Conservation (phyloP, 2,113 vertebrate genomes). For the Cephalophus harveyi region DNA sequence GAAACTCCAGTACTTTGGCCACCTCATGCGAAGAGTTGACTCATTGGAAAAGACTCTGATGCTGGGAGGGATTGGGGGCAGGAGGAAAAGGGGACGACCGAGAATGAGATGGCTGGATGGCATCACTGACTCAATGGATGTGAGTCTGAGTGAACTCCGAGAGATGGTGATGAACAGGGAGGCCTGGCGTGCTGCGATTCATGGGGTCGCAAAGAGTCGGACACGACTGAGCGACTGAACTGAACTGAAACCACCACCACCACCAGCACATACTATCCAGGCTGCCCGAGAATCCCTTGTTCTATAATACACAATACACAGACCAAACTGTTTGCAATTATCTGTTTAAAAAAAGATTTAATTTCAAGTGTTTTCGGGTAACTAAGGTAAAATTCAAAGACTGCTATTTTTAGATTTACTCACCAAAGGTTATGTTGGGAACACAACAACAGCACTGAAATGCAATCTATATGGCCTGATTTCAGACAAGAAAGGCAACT, state of each 20-base stretch:
- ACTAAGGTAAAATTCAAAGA: slow-evolving; percentile 2
- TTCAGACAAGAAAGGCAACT: slow-evolving; percentile 6
- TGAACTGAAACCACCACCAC: neutral
- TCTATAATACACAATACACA: neutral
- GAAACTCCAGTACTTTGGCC: too few species aligned
- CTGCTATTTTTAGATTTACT: neutral
- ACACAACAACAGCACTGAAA: neutral
- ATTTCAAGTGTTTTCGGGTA: neutral
- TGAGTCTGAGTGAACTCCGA: too few species aligned
- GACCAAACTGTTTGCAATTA: neutral
- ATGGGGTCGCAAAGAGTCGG: too few species aligned
- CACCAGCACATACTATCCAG: neutral
- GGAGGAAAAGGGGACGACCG: too few species aligned
- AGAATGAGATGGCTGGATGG: too few species aligned
- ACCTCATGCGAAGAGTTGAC: too few species aligned
- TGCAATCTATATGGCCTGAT: neutral
- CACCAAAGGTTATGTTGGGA: neutral
- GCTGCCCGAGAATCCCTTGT: neutral
- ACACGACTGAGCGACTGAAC: too few species aligned
- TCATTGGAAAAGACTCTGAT: too few species aligned
- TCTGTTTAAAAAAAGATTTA: neutral
- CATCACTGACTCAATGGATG: too few species aligned
- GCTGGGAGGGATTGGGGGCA: too few species aligned
- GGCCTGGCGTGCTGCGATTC: too few species aligned
- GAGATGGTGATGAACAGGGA: too few species aligned